A percentile compares a stretch with the other conserved stretches of the same genome.
Evolutionary conservation across 1,140 invertebrate genomes (phyloP).

Genomic region (Teleopsis dalmanni): DNA sequence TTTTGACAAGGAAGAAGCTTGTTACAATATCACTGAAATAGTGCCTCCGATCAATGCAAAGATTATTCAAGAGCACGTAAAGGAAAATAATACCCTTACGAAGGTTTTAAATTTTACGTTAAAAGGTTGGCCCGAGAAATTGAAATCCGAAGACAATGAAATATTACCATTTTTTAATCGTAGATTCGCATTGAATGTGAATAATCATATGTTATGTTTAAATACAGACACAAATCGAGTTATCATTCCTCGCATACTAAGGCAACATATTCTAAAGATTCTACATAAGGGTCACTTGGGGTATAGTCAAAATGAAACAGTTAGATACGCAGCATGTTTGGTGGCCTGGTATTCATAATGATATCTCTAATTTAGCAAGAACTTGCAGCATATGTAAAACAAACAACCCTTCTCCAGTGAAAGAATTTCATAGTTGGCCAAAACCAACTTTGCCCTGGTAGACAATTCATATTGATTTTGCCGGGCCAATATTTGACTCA

Average conservation of each 20-base stretch:
- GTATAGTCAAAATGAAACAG: slow-evolving; percentile 43
- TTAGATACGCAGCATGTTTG: slow-evolving; percentile 35
- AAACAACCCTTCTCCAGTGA: background rate
- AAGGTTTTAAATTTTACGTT: background rate
- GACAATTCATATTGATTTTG: background rate
- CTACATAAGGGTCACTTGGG: slow-evolving; percentile 40
- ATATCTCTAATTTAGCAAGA: slow-evolving; percentile 26
- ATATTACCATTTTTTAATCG: slow-evolving; percentile 5
- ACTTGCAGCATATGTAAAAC: background rate
- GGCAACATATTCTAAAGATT: slow-evolving; percentile 27
- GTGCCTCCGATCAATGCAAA: slow-evolving; percentile 12
- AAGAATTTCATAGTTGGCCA: background rate
- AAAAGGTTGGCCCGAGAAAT: background rate
- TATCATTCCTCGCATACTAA: too few species aligned
- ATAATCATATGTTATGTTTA: slow-evolving; percentile 29
- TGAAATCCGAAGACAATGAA: slow-evolving; percentile 5
- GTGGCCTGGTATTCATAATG: slow-evolving; percentile 41
- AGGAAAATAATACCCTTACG: background rate
- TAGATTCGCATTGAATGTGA: background rate
- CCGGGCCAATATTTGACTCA: slow-evolving; percentile 1
- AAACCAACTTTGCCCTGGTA: background rate
- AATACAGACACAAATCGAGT: slow-evolving; percentile 17
- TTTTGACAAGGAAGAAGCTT: slow-evolving; percentile 12
- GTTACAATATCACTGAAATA: slow-evolving; percentile 11
- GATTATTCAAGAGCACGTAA: slow-evolving; percentile 2